Percentiles rank a stretch among this genome's conserved stretches.
Evolutionary conservation across 2,888 invertebrate species (phyloP).

Genomic region (Caenorhabditis panamensis): DNA sequence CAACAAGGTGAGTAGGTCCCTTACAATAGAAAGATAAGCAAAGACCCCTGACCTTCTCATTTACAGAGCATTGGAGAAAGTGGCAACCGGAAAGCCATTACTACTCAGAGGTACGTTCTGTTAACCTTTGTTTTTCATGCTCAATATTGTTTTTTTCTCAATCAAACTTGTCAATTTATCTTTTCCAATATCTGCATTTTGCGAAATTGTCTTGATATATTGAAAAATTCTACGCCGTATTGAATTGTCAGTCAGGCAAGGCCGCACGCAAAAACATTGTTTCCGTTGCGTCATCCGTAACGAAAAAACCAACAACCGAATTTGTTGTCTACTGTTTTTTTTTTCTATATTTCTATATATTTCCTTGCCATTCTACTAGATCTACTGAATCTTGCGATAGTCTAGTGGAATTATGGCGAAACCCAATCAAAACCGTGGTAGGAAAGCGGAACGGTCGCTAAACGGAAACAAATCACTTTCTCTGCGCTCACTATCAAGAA

Average conservation of each 20-base stretch:
- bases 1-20: conserved; percentile 59
- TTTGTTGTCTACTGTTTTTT: conserved; percentile 16
- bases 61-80: conserved; percentile 69
- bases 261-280: conserved; percentile 31
- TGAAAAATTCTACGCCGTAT: conserved; percentile 34
- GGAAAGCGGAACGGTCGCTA: conserved; percentile 1
- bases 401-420: neutral
- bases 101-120: conserved; percentile 64
- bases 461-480: conserved; percentile 27
- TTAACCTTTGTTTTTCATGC: neutral
- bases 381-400: neutral
- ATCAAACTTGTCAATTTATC: no score
- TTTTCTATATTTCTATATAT: neutral
- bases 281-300: conserved; percentile 35
- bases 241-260: conserved; percentile 11
- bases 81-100: conserved; percentile 56
- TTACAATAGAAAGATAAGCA: no score
- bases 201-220: conserved; percentile 12
- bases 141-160: neutral
- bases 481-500: conserved; percentile 40
- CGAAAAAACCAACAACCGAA: conserved; percentile 12
- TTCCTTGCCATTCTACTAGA: neutral
- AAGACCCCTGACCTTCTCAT: conserved; percentile 26
- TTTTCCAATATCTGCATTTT: no score
- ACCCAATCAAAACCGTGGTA: conserved; percentile 1